Evolutionary conservation across 2,888 invertebrate genomes (phyloP), one percentile per base, ranked within the genome.

Genomic region (Hanleya hanleyi): DNA sequence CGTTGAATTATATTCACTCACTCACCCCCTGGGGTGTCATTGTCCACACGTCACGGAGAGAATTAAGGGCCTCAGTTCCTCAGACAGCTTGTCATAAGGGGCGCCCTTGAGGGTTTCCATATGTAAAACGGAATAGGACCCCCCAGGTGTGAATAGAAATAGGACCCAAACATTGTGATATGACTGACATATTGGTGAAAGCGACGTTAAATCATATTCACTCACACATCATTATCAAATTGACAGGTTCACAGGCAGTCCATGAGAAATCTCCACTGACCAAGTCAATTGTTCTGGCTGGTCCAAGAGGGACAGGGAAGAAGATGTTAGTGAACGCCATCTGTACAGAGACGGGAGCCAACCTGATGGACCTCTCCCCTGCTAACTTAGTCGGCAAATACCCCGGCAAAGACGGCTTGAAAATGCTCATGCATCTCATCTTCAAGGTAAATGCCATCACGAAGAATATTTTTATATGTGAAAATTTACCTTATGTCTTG

Each of bases 331-430:
- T 97, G 0, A 93, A 97, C 84, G 95, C 97, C 0, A 94, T 98
- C 69, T 97, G 97, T 86, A 95, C 94, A 3, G 98, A 98, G 92
- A 92, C 95, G 1, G 97, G 97, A 0, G 97, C 96, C 0, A 95
- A 95, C 38, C 91, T 98, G 0, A 97, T 98, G 87, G 98, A 98
- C 87, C 91, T 98, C 26, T 96, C 96, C 0, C 96, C 97, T 9
- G 94, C 95, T 0, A 98, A 97, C 89, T 95, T 98, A 76, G 97
- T 95, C 0, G 98, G 97, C 4, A 97, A 97, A 91, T 98, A 98
- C 91, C 97, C 97, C 0, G 97, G 97, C 0, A 98, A 97, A 91
- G 94, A 97, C 0, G 98, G 98, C 0, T 91, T 97, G 0, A 96
- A 96, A 67, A 97, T 98, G 97, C 92, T 98, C 3, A 93, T 97